Evolutionary conservation across 2,888 invertebrate genomes (phyloP).

Genomic region (Anthrax anthrax): DNA sequence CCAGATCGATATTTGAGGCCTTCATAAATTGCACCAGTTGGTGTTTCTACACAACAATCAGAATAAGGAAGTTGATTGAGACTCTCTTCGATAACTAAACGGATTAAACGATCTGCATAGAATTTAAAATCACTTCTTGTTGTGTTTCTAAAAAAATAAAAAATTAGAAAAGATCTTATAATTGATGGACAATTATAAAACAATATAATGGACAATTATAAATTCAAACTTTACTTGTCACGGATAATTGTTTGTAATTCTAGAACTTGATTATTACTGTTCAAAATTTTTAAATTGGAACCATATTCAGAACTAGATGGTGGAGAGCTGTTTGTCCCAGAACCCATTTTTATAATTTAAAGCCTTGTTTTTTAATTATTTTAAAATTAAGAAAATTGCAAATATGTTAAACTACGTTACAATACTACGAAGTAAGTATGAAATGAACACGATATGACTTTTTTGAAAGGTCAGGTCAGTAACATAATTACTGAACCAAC

Average conservation of each 20-base stretch:
- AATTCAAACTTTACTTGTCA: conserved; percentile 50
- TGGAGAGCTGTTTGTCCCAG: conserved; percentile 2
- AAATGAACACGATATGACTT: too few relatives aligned
- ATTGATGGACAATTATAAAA: background rate
- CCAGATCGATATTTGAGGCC: conserved; percentile 93
- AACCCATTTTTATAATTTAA: conserved; percentile 10
- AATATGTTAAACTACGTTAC: too few relatives aligned
- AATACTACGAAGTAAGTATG: too few relatives aligned
- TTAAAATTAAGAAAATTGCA: too few relatives aligned
- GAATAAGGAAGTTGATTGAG: conserved; percentile 92
- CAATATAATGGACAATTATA: too few relatives aligned
- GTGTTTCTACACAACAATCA: conserved; percentile 80
- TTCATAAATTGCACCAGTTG: conserved; percentile 72
- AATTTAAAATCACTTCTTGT: conserved; percentile 94
- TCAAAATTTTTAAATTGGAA: conserved; percentile 28
- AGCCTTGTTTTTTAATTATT: too few relatives aligned
- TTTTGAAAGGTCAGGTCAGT: too few relatives aligned
- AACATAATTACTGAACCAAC: too few relatives aligned
- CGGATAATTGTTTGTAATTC: conserved; percentile 76
- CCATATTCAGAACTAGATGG: conserved; percentile 20
- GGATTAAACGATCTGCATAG: conserved; percentile 92
- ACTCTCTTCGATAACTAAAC: conserved; percentile 95
- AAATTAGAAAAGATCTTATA: background rate
- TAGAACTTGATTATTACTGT: conserved; percentile 28
- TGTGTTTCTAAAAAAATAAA: conserved; percentile 58